These are phyloP conservation scores for Merops nubicus DNA, from an alignment of 2,113 vertebrate species.

Conservation along the genomic window DNA sequence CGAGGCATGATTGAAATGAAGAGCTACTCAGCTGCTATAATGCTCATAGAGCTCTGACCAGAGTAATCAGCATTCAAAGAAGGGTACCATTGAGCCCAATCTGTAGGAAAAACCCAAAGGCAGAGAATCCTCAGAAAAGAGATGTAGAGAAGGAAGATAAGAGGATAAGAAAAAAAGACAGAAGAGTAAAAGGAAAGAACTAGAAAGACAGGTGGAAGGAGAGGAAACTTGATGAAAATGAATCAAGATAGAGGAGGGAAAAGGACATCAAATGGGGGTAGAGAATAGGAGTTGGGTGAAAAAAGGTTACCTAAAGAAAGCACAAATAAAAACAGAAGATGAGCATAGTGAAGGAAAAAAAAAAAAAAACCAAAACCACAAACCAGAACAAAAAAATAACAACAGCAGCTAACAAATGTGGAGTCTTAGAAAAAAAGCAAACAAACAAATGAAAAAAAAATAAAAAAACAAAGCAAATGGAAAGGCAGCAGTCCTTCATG, in stretches of 20 bases:
- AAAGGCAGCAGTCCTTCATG: background rate
- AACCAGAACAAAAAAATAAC: too few relatives aligned
- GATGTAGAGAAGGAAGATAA: background rate
- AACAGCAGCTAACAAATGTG: too few relatives aligned
- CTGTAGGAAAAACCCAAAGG: conserved; percentile 35
- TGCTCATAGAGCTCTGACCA: background rate
- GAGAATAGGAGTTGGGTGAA: background rate
- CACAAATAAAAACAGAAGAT: background rate
- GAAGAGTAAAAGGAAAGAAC: background rate
- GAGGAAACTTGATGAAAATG: background rate
- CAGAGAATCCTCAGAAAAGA: background rate
- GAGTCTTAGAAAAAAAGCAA: too few relatives aligned
- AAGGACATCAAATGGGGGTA: background rate
- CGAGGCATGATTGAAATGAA: conserved; percentile 32
- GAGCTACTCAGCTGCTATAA: background rate
- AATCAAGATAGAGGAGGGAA: background rate
- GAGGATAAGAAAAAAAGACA: background rate
- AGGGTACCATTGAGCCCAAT: background rate
- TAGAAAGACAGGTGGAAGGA: background rate
- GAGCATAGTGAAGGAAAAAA: background rate
- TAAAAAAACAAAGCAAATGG: background rate
- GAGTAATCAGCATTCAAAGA: conserved; percentile 46
- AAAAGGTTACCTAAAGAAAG: background rate
- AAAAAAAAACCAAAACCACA: background rate
- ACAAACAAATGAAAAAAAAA: too few relatives aligned